Conservation (phyloP, 2,113 vertebrate species). For the Onychostruthus taczanowskii region DNA sequence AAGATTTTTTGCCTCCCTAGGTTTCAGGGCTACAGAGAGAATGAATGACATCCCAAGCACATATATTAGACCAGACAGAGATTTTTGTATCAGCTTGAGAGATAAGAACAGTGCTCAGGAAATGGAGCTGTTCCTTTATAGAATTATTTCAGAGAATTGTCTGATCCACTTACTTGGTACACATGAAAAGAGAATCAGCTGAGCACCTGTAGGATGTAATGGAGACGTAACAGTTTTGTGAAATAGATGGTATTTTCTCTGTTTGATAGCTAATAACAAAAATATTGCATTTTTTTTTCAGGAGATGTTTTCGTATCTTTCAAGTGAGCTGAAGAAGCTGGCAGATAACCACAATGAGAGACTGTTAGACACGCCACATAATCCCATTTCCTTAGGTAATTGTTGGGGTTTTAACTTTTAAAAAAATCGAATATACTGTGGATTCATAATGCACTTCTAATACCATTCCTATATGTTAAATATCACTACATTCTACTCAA, state of each 20-base stretch:
- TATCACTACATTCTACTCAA: background rate
- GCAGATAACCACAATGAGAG: constrained; percentile 85
- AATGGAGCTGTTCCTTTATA: background rate
- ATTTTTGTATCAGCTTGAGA: background rate
- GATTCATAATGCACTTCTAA: background rate
- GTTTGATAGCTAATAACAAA: constrained; percentile 14
- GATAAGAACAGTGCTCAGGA: background rate
- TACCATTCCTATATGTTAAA: background rate
- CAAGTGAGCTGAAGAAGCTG: constrained; percentile 85
- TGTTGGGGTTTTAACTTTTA: background rate
- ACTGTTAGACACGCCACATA: constrained; percentile 89
- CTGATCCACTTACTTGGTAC: background rate
- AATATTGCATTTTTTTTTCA: constrained; percentile 59
- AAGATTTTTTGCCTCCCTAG: background rate
- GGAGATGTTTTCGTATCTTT: constrained; percentile 92
- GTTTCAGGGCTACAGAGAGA: background rate
- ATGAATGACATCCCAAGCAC: background rate
- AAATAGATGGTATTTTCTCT: constrained; percentile 11
- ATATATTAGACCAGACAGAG: background rate
- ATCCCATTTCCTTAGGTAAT: constrained; percentile 94
- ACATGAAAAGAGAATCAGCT: background rate
- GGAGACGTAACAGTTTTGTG: background rate
- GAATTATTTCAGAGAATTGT: background rate
- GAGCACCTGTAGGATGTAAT: background rate
- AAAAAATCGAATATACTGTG: background rate